Conservation (phyloP, 2,888 invertebrate species). For the Orgyia antiqua region DNA sequence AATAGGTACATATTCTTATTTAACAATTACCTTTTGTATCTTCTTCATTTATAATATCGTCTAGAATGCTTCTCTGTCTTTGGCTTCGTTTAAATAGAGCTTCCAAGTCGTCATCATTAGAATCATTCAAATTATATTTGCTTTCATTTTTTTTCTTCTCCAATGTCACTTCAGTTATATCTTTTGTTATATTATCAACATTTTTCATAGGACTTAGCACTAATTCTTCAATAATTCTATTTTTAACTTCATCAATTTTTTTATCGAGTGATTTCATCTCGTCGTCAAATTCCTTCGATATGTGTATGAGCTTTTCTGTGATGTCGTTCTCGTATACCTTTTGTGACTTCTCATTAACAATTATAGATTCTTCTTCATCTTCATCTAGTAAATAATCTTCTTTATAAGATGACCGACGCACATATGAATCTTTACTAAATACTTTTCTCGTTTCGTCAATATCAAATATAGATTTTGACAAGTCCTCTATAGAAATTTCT, state of each 20-base stretch:
- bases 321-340: slow-evolving; percentile 69
- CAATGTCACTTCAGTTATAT: slow-evolving; percentile 54
- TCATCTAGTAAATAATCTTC: slow-evolving; percentile 63
- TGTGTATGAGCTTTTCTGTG: slow-evolving; percentile 66
- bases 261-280: slow-evolving; percentile 48
- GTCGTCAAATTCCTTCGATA: slow-evolving; percentile 66
- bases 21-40: slow-evolving; percentile 75
- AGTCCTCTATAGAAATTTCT: slow-evolving; percentile 78
- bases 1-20: slow-evolving; percentile 49
- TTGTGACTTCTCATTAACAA: slow-evolving; percentile 59
- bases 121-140: slow-evolving; percentile 64
- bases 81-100: slow-evolving; percentile 81
- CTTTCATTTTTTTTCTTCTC: slow-evolving; percentile 49
- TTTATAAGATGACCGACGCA: slow-evolving; percentile 67
- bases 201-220: slow-evolving; percentile 53
- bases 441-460: slow-evolving; percentile 72
- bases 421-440: slow-evolving; percentile 68
- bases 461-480: slow-evolving; percentile 72
- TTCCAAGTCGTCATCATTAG: slow-evolving; percentile 80
- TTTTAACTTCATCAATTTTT: slow-evolving; percentile 58
- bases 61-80: slow-evolving; percentile 83
- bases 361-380: slow-evolving; percentile 61
- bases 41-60: slow-evolving; percentile 82
- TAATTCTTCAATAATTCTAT: slow-evolving; percentile 64
- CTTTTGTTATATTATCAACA: slow-evolving; percentile 59